Conservation (phyloP, 1,140 invertebrate genomes). For the Steinernema khuongi region DNA sequence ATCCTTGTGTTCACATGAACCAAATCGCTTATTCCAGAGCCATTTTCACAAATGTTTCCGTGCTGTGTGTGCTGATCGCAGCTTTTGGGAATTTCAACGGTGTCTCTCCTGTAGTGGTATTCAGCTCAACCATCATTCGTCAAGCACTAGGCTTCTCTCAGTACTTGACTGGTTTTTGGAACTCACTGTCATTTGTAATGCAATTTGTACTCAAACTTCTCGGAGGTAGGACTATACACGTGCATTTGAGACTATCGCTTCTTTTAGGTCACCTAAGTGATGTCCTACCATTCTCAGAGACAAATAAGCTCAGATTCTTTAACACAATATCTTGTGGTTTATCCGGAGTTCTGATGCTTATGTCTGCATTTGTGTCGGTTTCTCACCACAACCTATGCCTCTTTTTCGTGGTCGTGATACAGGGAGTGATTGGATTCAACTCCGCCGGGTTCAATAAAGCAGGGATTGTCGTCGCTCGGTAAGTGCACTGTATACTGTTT, state of each 20-base stretch:
- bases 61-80: constrained; percentile 20
- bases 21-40: background rate
- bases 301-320: constrained; percentile 23
- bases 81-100: constrained; percentile 29
- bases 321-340: constrained; percentile 28
- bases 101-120: constrained; percentile 27
- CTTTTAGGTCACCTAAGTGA: constrained; percentile 29
- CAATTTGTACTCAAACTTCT: constrained; percentile 20
- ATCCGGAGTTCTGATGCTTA: constrained; percentile 24
- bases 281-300: constrained; percentile 9
- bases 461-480: constrained; percentile 23
- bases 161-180: constrained; percentile 11
- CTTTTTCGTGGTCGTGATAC: constrained; percentile 18
- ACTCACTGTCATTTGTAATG: constrained; percentile 15
- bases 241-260: background rate
- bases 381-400: constrained; percentile 15
- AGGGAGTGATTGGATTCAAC: constrained; percentile 30
- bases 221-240: constrained; percentile 1
- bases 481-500: background rate
- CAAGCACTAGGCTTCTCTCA: constrained; percentile 18
- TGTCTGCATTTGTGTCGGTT: constrained; percentile 19
- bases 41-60: constrained; percentile 26
- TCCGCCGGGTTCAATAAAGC: constrained; percentile 32
- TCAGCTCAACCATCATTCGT: constrained; percentile 20
- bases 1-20: background rate